Evolutionary conservation across 92 coral and sea anemone species (phyloP).

Genomic region (Plumapathes pennacea): DNA sequence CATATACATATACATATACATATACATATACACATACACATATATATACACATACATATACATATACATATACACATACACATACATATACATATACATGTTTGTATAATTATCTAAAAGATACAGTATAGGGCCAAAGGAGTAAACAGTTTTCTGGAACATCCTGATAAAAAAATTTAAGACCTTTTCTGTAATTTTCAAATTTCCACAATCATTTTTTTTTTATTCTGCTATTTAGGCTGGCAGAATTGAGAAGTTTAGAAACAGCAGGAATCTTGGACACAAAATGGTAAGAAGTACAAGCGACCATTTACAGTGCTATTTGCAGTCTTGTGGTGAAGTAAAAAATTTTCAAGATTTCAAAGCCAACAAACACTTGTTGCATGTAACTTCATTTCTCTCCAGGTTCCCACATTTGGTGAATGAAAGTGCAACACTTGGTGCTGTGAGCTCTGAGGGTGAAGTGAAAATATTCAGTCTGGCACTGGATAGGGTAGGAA

Average conservation of each 20-base stretch:
- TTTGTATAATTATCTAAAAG: too few species aligned
- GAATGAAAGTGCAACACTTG: constrained; percentile 45
- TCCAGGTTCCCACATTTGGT: constrained; percentile 46
- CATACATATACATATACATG: too few species aligned
- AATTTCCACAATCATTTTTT: background rate
- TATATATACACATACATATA: too few species aligned
- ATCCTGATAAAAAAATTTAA: background rate
- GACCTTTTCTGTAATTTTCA: background rate
- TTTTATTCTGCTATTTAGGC: constrained; percentile 20
- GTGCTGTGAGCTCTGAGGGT: constrained; percentile 69
- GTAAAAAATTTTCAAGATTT: too few species aligned
- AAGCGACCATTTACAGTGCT: background rate
- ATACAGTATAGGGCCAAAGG: too few species aligned
- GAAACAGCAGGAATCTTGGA: constrained; percentile 67
- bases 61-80: too few species aligned
- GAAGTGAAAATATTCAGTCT: constrained; percentile 53
- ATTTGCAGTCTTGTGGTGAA: too few species aligned
- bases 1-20: too few species aligned
- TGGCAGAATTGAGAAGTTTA: constrained; percentile 40
- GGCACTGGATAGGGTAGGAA: constrained; percentile 38
- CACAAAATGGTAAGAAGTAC: constrained; percentile 64
- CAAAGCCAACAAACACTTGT: too few species aligned
- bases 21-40: too few species aligned
- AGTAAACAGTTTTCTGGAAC: too few species aligned
- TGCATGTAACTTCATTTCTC: background rate